Conservation (phyloP, 2,797 vertebrate species). For the Micropoecilia bifurca region DNA sequence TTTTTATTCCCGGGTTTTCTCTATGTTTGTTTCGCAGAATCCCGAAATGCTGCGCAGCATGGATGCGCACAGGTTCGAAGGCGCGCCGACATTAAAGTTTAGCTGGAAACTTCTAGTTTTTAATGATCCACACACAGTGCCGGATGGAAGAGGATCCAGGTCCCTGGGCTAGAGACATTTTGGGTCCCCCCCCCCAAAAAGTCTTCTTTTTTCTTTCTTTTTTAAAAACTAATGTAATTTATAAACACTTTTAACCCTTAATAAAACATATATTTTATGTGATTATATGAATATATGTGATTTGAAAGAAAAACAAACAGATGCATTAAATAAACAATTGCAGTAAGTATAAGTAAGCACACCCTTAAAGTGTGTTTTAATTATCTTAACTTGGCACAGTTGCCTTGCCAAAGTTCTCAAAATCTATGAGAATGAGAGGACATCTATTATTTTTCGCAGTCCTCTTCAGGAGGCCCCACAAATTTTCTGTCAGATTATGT, state of each 20-base stretch:
- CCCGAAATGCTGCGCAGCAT: conserved; percentile 58
- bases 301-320: background rate
- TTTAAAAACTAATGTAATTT: background rate
- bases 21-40: background rate
- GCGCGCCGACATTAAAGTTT: conserved; percentile 29
- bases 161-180: background rate
- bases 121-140: background rate
- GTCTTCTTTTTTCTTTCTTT: background rate
- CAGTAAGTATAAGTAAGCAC: background rate
- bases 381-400: background rate
- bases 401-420: background rate
- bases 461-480: background rate
- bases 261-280: background rate
- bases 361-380: background rate
- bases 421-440: background rate
- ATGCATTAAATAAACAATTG: background rate
- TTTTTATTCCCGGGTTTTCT: conserved; percentile 8
- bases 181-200: background rate
- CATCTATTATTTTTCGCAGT: background rate
- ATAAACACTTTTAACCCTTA: background rate
- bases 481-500: background rate
- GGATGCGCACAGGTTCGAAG: conserved; percentile 30
- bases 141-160: background rate
- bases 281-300: background rate
- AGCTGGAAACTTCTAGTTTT: background rate